Base-by-base conservation (phyloP, 1,140 invertebrate species). In the Phenacoccus solenopsis region DNA sequence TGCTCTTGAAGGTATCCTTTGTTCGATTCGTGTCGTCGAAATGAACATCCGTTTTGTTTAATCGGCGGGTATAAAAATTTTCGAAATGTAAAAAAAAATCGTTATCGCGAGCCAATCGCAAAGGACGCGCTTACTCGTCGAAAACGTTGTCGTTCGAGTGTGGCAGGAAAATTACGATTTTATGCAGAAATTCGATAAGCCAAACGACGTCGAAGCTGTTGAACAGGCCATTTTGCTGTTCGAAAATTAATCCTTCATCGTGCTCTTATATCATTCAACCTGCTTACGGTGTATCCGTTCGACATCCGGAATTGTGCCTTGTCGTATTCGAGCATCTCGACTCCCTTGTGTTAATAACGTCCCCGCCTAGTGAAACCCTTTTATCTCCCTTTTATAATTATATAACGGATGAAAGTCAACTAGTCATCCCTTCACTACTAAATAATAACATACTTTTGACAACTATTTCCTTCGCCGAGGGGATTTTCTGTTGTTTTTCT, bases 211-310 rank as follows among this genome's bases (percentile, higher is more conserved):
- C 21, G 25, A 64, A 64, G 59, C 59, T 64, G 59, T 64, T 64
- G 59, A 64, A 27, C 25, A 64, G 59, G 59, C 59, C 59, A 64
- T 64, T 64, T 64, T 64, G 59, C 59, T 27, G 59, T 64, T 64
- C 25, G 59, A 64, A 64, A 64, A 64, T 64, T 64, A 64, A 64
- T 64, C 59, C 59, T 64, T 64, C 59, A 64, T 64, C 59, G 21
- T 64, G 59, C 59, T 27, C 25, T 64, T 64, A 64, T 64, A 64
- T 27, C 25, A 64, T 64, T 25, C 59, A 64, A 64, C 25, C 59
- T 24, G 59, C 59, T 64, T 27, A 25, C 25, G 59, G 22, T 25
- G 59, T 27, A 64, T 64, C 21, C 59, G 22, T 64, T 27, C 25
- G 22, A 27, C 59, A 27, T 64, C 59, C 59, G 59, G 59, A 64